Conservation (phyloP, 92 coral and sea anemone genomes). For the Palythoa caribaeorum region DNA sequence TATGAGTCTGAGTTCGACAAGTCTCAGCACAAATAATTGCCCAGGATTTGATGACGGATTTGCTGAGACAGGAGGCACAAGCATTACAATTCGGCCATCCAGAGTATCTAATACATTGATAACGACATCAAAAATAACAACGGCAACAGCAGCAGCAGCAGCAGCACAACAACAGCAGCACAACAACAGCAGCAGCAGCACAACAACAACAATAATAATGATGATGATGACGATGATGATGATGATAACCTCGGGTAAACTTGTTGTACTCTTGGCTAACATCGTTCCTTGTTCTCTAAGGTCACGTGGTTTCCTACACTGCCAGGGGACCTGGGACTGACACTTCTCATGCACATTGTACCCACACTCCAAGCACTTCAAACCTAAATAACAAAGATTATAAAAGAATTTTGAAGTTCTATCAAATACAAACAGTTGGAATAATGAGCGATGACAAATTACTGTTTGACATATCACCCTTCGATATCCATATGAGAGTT, state of each 20-base stretch:
- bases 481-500: too few species aligned
- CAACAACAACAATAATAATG: not conserved
- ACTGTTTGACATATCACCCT: too few species aligned
- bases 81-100: too few species aligned
- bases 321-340: conserved; percentile 96
- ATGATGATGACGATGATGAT: not conserved
- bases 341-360: conserved; percentile 96
- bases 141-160: too few species aligned
- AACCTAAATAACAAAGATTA: conserved; percentile 52
- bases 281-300: conserved; percentile 89
- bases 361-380: conserved; percentile 96
- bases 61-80: too few species aligned
- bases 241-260: conserved; percentile 78
- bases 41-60: too few species aligned
- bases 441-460: too few species aligned
- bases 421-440: too few species aligned
- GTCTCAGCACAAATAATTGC: too few species aligned
- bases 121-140: not conserved
- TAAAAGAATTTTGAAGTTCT: not conserved
- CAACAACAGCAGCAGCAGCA: too few species aligned
- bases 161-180: not conserved
- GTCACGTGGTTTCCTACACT: conserved; percentile 86
- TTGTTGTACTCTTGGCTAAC: conserved; percentile 87
- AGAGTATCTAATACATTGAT: not conserved
- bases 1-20: too few species aligned